A percentile compares a stretch with the other conserved stretches of the same genome.
These are phyloP conservation scores for Cerastoderma edule DNA, from an alignment of 2,888 invertebrate species.

Conservation along the genomic window DNA sequence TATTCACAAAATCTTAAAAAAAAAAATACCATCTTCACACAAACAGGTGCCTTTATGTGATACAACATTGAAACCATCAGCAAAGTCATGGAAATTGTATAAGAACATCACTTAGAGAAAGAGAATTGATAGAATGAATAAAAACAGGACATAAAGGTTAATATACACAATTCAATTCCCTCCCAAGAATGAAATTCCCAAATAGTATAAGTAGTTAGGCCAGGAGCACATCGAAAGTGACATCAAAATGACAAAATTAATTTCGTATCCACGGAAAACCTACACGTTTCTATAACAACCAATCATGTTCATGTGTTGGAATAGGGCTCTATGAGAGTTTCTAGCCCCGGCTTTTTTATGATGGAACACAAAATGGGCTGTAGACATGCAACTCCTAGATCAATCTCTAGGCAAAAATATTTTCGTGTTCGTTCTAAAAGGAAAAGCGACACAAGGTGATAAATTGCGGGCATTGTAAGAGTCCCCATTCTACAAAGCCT, in stretches of 20 bases:
- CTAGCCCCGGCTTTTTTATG: conserved; percentile 25
- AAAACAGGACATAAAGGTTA: too few species aligned
- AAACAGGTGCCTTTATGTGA: too few species aligned
- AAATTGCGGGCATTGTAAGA: conserved; percentile 20
- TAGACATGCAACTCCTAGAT: conserved; percentile 51
- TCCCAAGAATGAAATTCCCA: too few species aligned
- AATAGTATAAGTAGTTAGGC: conserved; percentile 10
- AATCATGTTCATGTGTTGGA: conserved; percentile 25
- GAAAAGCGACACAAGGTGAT: conserved; percentile 30
- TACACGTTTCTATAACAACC: conserved; percentile 25
- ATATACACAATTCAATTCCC: too few species aligned
- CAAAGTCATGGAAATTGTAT: too few species aligned
- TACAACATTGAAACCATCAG: too few species aligned
- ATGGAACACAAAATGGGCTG: conserved; percentile 37
- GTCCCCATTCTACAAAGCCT: neutral
- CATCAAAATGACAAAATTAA: conserved; percentile 27
- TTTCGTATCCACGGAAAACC: conserved; percentile 22
- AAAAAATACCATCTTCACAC: too few species aligned
- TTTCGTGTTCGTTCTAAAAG: conserved; percentile 26
- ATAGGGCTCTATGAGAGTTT: conserved; percentile 22
- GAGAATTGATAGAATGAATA: too few species aligned
- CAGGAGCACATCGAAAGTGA: conserved; percentile 18
- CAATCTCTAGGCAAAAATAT: conserved; percentile 40
- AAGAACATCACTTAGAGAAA: too few species aligned
- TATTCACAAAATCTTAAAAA: too few species aligned